A percentile compares a stretch with the other conserved stretches of the same genome.
phyloP scores from a whole-genome alignment of 2,888 invertebrate genomes.

The Chydorus sphaericus region DNA sequence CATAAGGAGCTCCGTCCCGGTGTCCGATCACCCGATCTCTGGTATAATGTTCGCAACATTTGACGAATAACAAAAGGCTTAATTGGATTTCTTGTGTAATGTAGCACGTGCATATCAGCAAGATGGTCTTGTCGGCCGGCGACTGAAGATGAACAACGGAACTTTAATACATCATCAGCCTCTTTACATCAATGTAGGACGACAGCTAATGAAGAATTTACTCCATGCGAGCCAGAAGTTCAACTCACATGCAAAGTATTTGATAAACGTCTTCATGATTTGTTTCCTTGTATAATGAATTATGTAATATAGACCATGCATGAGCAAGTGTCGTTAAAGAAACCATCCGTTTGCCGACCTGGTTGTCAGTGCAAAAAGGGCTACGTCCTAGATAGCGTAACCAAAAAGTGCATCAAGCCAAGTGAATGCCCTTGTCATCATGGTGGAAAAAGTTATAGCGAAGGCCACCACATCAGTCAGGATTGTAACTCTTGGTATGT shows the following conservation, averaged over 20 bases:
- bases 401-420: slow-evolving; percentile 49
- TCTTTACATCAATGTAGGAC: slow-evolving; percentile 47
- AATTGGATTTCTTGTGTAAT: slow-evolving; percentile 18
- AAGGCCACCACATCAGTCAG: slow-evolving; percentile 56
- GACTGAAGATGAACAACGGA: slow-evolving; percentile 45
- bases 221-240: slow-evolving; percentile 58
- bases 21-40: slow-evolving; percentile 50
- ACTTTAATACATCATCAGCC: slow-evolving; percentile 43
- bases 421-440: slow-evolving; percentile 75
- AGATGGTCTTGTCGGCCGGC: slow-evolving; percentile 57
- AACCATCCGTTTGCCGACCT: slow-evolving; percentile 40
- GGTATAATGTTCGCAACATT: slow-evolving; percentile 41
- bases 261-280: slow-evolving; percentile 17
- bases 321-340: slow-evolving; percentile 34
- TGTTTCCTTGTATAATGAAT: too few relatives aligned
- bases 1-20: slow-evolving; percentile 60
- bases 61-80: too few relatives aligned
- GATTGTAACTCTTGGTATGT: slow-evolving; percentile 65
- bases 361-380: slow-evolving; percentile 66
- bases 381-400: slow-evolving; percentile 50
- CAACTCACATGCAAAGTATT: slow-evolving; percentile 60
- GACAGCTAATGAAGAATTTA: slow-evolving; percentile 52
- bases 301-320: slow-evolving; percentile 53
- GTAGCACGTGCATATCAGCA: slow-evolving; percentile 37
- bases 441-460: slow-evolving; percentile 64